These are phyloP conservation scores for Mesopsocus fuscifrons DNA, from an alignment of 2,888 invertebrate species.

Conservation along the genomic window DNA sequence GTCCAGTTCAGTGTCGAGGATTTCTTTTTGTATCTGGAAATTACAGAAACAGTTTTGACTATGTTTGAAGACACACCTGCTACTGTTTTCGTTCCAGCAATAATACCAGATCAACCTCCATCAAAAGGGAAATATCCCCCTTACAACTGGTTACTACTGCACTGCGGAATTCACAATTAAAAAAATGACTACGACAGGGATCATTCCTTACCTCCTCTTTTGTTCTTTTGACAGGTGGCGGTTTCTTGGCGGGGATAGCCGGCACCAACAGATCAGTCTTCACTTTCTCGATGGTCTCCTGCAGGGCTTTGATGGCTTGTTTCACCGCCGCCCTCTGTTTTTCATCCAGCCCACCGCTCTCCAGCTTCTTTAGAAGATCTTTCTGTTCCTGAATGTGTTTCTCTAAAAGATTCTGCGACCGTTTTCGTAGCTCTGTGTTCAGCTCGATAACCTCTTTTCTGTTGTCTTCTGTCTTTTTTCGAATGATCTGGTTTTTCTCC, in stretches of 20 bases:
- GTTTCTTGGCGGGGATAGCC: slow-evolving; percentile 16
- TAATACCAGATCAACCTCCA: too few species aligned
- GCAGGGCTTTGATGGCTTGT: slow-evolving; percentile 62
- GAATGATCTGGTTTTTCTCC: slow-evolving; percentile 44
- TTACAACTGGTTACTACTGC: too few species aligned
- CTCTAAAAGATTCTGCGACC: slow-evolving; percentile 71
- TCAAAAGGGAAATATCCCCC: too few species aligned
- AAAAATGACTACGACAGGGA: too few species aligned
- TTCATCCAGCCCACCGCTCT: slow-evolving; percentile 49
- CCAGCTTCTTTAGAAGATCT: slow-evolving; percentile 59
- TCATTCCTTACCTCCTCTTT: slow-evolving; percentile 39
- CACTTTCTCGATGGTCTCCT: slow-evolving; percentile 62
- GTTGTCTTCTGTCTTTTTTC: slow-evolving; percentile 54
- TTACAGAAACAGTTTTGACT: too few species aligned
- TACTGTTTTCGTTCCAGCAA: too few species aligned
- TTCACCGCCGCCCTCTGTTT: slow-evolving; percentile 56
- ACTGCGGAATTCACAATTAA: too few species aligned
- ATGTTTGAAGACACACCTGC: too few species aligned
- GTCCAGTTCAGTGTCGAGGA: slow-evolving; percentile 80
- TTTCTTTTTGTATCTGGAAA: slow-evolving; percentile 52
- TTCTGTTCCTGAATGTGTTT: slow-evolving; percentile 80
- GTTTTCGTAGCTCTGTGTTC: slow-evolving; percentile 60
- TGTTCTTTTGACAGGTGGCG: slow-evolving; percentile 32
- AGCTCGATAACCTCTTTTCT: slow-evolving; percentile 55
- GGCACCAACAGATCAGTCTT: slow-evolving; percentile 41